Base-by-base conservation (phyloP, 2,888 invertebrate genomes). In the Colletes collaris region DNA sequence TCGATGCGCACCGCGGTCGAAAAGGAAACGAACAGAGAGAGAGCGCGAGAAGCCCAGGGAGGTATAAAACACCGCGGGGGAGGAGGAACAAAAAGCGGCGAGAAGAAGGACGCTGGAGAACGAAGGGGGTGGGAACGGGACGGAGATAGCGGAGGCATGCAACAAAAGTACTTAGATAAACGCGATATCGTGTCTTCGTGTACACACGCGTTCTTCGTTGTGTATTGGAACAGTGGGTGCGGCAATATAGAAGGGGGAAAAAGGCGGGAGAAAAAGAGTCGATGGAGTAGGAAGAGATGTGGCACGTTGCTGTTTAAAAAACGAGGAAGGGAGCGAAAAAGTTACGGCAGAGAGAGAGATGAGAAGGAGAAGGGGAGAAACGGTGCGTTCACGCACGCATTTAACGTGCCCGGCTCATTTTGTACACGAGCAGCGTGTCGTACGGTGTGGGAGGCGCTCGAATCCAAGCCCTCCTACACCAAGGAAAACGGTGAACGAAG, bases 141-240 rank as follows among this genome's bases (percentile, higher is more conserved):
- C 71, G 59, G 65, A 77, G 82, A 84, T 81, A 86, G 79, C 81
- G 76, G 13, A 82, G 84, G 88, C 87, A 87, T 83, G 87, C 84
- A 86, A 84, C 84, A 86, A 84, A 85, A 85, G 86, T 74, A 44
- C 19, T 19, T 59, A 86, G 87, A 87, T 87, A 87, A 58, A 74
- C 74, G 56, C 66, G 87, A 86, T 87, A 88, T 84, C 85, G 81
- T 75, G 66, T 62, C 59, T 56, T 53, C 50, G 77, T 70, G 74
- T 62, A 53, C 52, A 53, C 73, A 44, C 16, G 35, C 63, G 66
- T 56, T 16, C 60, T 11, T 6, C 13, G 6, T 10, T 35, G 19
- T 59, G 64, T 66, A 53, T 53, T 13, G 16, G 27, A 49, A 19
- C 46, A 67, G 56, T 56, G 58, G 64, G 69, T 64, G 64, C 52